These are phyloP conservation scores for Canis aureus DNA, from an alignment of 2,113 vertebrate species.

Conservation along the genomic window DNA sequence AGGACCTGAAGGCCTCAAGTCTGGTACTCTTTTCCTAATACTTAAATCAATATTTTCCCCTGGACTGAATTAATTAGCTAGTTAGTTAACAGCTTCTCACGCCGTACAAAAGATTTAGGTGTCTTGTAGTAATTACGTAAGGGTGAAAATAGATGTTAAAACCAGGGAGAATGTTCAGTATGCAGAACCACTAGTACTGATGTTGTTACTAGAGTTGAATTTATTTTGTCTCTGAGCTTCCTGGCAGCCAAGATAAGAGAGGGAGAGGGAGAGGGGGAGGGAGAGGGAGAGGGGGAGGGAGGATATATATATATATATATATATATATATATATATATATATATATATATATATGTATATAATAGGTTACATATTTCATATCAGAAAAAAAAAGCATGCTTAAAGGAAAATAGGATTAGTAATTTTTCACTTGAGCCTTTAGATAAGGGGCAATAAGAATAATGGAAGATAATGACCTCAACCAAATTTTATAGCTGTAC, in stretches of 20 bases:
- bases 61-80: background rate
- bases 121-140: background rate
- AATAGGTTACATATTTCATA: slow-evolving; percentile 27
- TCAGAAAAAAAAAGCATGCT: slow-evolving; percentile 46
- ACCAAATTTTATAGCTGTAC: slow-evolving; percentile 49
- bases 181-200: background rate
- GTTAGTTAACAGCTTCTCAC: background rate
- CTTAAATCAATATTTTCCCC: background rate
- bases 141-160: background rate
- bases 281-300: too few species aligned
- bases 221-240: slow-evolving; percentile 63
- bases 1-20: background rate
- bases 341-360: too few species aligned
- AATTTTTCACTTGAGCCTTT: background rate
- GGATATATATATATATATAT: too few species aligned
- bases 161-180: background rate
- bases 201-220: slow-evolving; percentile 32
- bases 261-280: too few species aligned
- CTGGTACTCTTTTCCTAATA: background rate
- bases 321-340: too few species aligned
- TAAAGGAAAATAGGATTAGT: slow-evolving; percentile 49
- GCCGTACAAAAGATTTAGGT: slow-evolving; percentile 4
- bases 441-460: slow-evolving; percentile 56
- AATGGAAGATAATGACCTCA: background rate
- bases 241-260: slow-evolving; percentile 16